These are phyloP conservation scores for Phortica okadai DNA, from an alignment of 2,888 invertebrate genomes.

Conservation along the genomic window DNA sequence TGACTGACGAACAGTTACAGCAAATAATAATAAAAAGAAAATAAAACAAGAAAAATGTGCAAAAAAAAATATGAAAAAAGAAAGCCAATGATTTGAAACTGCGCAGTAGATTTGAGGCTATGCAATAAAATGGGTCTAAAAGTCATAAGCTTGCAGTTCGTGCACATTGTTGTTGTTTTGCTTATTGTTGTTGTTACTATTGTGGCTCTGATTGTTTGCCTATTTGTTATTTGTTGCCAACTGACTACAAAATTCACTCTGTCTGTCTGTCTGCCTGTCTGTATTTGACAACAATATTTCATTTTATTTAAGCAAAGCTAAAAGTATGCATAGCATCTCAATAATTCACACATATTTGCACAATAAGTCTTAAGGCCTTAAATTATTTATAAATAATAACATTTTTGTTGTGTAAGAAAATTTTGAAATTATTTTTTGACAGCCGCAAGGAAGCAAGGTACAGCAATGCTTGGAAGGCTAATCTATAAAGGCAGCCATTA, in stretches of 20 bases:
- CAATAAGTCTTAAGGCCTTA: background rate
- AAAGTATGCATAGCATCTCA: background rate
- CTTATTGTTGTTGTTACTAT: constrained; percentile 57
- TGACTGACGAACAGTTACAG: background rate
- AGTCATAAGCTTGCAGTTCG: constrained; percentile 64
- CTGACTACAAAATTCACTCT: background rate
- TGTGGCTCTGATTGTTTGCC: constrained; percentile 52
- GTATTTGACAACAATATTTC: background rate
- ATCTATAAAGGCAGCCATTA: too few species aligned
- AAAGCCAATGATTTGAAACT: constrained; percentile 21
- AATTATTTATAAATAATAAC: background rate
- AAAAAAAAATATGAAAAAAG: background rate
- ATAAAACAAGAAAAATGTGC: background rate
- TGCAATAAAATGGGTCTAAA: constrained; percentile 65
- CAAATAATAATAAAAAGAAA: background rate
- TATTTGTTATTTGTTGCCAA: too few species aligned
- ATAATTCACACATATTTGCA: background rate
- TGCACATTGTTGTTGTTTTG: constrained; percentile 46
- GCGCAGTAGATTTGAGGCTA: background rate
- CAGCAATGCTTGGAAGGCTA: too few species aligned
- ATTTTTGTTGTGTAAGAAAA: background rate
- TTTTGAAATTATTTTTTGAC: too few species aligned
- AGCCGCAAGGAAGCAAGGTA: too few species aligned
- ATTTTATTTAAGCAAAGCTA: constrained; percentile 50
- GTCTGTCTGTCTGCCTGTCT: background rate